A percentile compares a stretch with the other conserved stretches of the same genome.
phyloP scores from a whole-genome alignment of 2,888 invertebrate species.

The Elmis aenea region DNA sequence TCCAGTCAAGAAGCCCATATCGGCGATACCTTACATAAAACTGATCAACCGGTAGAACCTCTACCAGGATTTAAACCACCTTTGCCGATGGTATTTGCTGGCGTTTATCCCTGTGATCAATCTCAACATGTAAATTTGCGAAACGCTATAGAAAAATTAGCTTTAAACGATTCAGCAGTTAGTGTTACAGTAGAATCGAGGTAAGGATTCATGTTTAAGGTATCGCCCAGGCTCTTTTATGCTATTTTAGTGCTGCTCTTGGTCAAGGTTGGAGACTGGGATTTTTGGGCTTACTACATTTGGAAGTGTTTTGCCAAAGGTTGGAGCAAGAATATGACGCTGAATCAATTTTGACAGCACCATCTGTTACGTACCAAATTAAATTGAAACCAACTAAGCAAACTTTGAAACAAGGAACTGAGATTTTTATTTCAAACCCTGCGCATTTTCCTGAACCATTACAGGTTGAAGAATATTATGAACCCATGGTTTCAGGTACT shows the following conservation, averaged over 20 bases:
- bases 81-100: constrained; percentile 82
- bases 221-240: constrained; percentile 1
- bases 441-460: constrained; percentile 61
- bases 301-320: constrained; percentile 85
- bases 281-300: constrained; percentile 78
- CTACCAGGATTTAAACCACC: constrained; percentile 62
- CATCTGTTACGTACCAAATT: constrained; percentile 80
- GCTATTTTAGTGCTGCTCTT: constrained; percentile 65
- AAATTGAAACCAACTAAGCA: constrained; percentile 70
- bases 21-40: constrained; percentile 69
- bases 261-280: constrained; percentile 88
- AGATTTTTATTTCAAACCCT: constrained; percentile 70
- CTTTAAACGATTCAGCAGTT: constrained; percentile 93
- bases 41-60: constrained; percentile 52
- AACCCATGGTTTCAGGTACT: constrained; percentile 78
- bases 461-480: constrained; percentile 70
- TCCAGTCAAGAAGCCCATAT: constrained; percentile 67
- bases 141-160: constrained; percentile 82
- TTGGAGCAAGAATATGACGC: constrained; percentile 79
- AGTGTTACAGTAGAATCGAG: constrained; percentile 75
- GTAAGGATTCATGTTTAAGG: constrained; percentile 45
- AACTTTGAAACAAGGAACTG: constrained; percentile 58
- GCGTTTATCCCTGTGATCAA: constrained; percentile 87
- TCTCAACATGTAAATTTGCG: constrained; percentile 71
- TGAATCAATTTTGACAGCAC: constrained; percentile 77